A percentile compares a stretch with the other conserved stretches of the same genome.
These are phyloP conservation scores for Molanna angustata DNA, from an alignment of 2,888 invertebrate genomes.

Conservation along the genomic window DNA sequence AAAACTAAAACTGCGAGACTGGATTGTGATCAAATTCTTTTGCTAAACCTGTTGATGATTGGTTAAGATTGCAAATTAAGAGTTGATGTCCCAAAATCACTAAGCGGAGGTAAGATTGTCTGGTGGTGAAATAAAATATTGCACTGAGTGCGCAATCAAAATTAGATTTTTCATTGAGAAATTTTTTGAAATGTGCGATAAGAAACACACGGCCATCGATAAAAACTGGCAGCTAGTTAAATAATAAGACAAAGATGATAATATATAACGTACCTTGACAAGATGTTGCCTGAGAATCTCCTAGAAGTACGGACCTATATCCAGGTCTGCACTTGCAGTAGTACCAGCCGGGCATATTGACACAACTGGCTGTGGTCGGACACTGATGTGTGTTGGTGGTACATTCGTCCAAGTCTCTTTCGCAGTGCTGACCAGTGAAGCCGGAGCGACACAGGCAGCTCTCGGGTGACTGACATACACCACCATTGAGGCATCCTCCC, in stretches of 20 bases:
- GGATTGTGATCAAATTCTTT: no score
- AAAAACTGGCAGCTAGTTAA: no score
- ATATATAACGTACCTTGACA: conserved; percentile 63
- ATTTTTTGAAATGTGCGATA: background rate
- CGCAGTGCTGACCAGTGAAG: conserved; percentile 79
- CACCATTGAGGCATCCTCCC: conserved; percentile 80
- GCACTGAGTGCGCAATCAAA: no score
- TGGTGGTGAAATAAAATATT: no score
- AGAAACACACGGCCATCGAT: no score
- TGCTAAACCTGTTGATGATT: no score
- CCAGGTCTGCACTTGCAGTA: conserved; percentile 83
- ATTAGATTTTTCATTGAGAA: background rate
- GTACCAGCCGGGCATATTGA: conserved; percentile 89
- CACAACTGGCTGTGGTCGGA: conserved; percentile 72
- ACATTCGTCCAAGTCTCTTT: conserved; percentile 86
- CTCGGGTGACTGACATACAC: conserved; percentile 73
- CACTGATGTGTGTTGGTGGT: conserved; percentile 67
- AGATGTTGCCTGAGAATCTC: conserved; percentile 56
- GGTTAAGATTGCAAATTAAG: no score
- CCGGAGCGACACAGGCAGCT: conserved; percentile 78
- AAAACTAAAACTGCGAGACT: no score
- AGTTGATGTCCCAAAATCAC: no score
- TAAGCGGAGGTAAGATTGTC: no score
- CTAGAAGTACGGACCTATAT: conserved; percentile 60
- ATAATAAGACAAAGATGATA: no score